phyloP scores from a whole-genome alignment of 2,797 vertebrate genomes.

The Heteromormyrus szaboi region DNA sequence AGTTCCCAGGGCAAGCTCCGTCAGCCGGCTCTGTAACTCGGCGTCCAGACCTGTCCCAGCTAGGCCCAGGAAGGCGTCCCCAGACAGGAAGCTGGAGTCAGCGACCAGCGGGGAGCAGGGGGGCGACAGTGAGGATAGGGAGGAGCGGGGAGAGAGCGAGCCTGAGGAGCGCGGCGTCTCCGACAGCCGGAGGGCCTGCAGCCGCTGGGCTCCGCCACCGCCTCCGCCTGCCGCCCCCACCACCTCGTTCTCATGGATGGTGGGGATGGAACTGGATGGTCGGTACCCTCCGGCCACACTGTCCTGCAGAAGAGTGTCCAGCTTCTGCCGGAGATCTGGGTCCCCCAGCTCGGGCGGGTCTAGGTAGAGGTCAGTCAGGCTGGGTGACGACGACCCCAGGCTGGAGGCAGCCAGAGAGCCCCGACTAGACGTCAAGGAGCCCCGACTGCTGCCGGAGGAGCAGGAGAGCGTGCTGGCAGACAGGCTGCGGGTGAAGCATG shows the following conservation, averaged over 20 bases:
- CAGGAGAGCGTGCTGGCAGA: constrained; percentile 91
- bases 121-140: constrained; percentile 88
- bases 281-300: constrained; percentile 69
- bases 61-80: constrained; percentile 68
- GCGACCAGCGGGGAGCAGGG: constrained; percentile 85
- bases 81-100: constrained; percentile 68
- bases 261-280: constrained; percentile 86
- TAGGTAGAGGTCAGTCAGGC: constrained; percentile 85
- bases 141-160: constrained; percentile 89
- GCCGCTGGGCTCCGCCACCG: constrained; percentile 46
- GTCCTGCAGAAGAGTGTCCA: constrained; percentile 82
- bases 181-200: constrained; percentile 71
- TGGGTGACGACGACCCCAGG: constrained; percentile 86
- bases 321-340: constrained; percentile 81
- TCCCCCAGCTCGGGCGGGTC: constrained; percentile 79
- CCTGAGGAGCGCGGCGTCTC: constrained; percentile 87
- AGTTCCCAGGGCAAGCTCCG: constrained; percentile 62
- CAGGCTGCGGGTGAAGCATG: constrained; percentile 60
- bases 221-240: constrained; percentile 57
- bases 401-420: constrained; percentile 86
- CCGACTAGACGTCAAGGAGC: constrained; percentile 85
- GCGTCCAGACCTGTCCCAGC: constrained; percentile 57
- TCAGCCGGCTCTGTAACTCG: constrained; percentile 61
- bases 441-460: constrained; percentile 91
- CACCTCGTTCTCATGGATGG: constrained; percentile 89